phyloP scores from a whole-genome alignment of 1,140 invertebrate species.

The Aethina tumida region DNA sequence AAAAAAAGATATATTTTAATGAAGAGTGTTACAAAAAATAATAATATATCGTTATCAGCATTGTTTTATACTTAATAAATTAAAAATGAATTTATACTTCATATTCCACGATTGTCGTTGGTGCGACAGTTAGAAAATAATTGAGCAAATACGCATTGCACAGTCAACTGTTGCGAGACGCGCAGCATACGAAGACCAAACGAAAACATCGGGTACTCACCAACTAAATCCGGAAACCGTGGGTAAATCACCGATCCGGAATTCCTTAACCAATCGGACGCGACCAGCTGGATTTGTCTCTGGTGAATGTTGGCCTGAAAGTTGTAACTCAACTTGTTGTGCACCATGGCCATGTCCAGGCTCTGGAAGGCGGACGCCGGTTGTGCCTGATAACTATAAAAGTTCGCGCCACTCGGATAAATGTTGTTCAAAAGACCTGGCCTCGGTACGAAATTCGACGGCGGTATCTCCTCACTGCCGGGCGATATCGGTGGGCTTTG shows the following conservation, averaged over 20 bases:
- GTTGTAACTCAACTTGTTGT: slow-evolving; percentile 24
- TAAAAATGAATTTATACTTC: too few relatives aligned
- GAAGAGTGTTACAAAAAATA: too few relatives aligned
- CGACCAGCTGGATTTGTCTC: slow-evolving; percentile 65
- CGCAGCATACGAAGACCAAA: too few relatives aligned
- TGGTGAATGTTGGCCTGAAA: slow-evolving; percentile 28
- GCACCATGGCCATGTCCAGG: slow-evolving; percentile 28
- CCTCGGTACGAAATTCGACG: slow-evolving; percentile 27
- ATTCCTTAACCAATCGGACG: slow-evolving; percentile 73
- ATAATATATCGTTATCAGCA: too few relatives aligned
- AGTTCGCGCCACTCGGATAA: slow-evolving; percentile 25
- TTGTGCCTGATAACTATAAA: slow-evolving; percentile 28
- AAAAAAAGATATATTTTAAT: too few relatives aligned
- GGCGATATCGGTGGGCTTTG: slow-evolving; percentile 38
- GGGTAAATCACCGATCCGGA: slow-evolving; percentile 81
- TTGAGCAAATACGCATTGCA: too few relatives aligned
- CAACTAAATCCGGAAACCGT: slow-evolving; percentile 59
- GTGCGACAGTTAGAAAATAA: too few relatives aligned
- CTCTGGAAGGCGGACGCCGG: slow-evolving; percentile 35
- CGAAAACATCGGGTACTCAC: slow-evolving; percentile 24
- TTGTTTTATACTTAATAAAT: too few relatives aligned
- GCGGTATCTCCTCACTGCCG: slow-evolving; percentile 34
- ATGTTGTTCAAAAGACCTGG: slow-evolving; percentile 31
- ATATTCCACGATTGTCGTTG: too few relatives aligned
- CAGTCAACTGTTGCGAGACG: too few relatives aligned